Evolutionary conservation across 2,888 invertebrate genomes (phyloP).

Genomic region (Agrotis segetum): DNA sequence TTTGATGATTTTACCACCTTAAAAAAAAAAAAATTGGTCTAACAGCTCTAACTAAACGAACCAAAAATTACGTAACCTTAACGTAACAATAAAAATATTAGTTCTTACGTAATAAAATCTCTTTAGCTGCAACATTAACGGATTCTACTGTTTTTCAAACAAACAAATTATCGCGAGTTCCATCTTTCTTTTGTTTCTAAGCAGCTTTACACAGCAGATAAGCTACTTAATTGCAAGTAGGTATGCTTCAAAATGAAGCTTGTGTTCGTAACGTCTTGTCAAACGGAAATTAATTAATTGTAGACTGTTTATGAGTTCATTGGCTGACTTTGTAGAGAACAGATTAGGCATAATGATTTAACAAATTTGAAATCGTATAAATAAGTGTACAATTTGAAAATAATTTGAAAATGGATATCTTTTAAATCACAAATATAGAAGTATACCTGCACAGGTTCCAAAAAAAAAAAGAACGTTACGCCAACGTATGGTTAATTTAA

Average conservation of each 20-base stretch:
- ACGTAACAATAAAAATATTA: background rate
- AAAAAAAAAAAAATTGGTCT: too few relatives aligned
- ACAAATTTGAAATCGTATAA: background rate
- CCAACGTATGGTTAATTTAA: too few relatives aligned
- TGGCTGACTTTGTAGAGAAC: background rate
- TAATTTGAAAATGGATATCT: too few relatives aligned
- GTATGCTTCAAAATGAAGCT: slow-evolving; percentile 6
- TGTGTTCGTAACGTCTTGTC: background rate
- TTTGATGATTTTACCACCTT: too few relatives aligned
- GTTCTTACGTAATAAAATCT: slow-evolving; percentile 11
- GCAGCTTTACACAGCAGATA: slow-evolving; percentile 20
- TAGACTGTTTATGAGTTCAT: too few relatives aligned
- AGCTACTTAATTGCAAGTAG: slow-evolving; percentile 38
- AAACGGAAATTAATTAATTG: slow-evolving; percentile 15
- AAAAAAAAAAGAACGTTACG: too few relatives aligned
- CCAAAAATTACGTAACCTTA: too few relatives aligned
- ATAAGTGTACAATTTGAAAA: too few relatives aligned
- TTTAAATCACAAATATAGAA: too few relatives aligned
- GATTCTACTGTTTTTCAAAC: slow-evolving; percentile 29
- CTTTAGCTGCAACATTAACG: background rate
- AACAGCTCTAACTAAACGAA: too few relatives aligned
- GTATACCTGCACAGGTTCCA: too few relatives aligned
- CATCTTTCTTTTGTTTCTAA: slow-evolving; percentile 28
- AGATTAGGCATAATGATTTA: background rate
- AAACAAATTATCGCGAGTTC: slow-evolving; percentile 22